These are phyloP conservation scores for Pterois miles DNA, from an alignment of 2,797 vertebrate species.

Conservation along the genomic window DNA sequence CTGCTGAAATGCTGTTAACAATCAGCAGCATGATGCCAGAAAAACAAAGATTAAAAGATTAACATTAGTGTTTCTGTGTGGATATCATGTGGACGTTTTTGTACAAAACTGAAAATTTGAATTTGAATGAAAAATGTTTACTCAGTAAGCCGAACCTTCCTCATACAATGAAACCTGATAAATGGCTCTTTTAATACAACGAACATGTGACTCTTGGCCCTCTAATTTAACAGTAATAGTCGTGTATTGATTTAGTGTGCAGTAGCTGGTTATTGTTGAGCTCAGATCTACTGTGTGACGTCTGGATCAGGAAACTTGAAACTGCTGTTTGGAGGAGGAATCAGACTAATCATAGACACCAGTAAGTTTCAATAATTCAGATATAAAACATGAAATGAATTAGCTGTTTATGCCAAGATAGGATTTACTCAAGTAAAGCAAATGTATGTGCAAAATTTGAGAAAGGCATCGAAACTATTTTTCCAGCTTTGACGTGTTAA, in stretches of 20 bases:
- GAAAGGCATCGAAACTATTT: neutral
- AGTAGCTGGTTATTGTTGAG: conserved; percentile 12
- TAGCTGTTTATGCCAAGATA: neutral
- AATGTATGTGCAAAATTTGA: neutral
- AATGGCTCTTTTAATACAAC: neutral
- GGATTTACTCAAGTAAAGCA: neutral
- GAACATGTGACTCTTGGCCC: neutral
- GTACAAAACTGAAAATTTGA: too few species aligned
- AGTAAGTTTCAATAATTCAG: conserved; percentile 21
- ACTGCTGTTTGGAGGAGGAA: conserved; percentile 53
- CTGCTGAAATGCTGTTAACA: too few species aligned
- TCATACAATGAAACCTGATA: neutral
- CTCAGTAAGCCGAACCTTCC: neutral
- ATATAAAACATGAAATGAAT: neutral
- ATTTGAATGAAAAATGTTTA: too few species aligned
- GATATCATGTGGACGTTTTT: too few species aligned
- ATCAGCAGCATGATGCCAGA: neutral
- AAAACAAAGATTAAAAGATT: neutral
- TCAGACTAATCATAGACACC: conserved; percentile 44
- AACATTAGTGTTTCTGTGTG: too few species aligned
- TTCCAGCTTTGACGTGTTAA: neutral
- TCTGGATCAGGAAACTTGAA: conserved; percentile 27
- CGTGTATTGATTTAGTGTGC: neutral
- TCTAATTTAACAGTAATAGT: neutral
- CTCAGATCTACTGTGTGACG: conserved; percentile 48